These are phyloP conservation scores for Phacellophora camtschatica DNA, from an alignment of 30 jellyfish, hydroid and myxozoan species.

Conservation along the genomic window DNA sequence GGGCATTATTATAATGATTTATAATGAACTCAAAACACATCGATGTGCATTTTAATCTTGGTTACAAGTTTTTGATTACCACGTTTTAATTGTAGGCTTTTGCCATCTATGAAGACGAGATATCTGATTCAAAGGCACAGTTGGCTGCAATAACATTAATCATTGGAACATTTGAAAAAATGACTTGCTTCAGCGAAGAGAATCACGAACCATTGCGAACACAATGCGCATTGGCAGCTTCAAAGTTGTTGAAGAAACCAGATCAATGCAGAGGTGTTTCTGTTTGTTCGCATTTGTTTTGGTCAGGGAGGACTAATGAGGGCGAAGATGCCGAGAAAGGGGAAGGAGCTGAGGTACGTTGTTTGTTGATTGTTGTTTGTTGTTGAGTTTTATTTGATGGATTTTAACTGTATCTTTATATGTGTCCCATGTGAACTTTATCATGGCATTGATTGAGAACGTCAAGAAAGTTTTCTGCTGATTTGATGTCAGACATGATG, in stretches of 20 bases:
- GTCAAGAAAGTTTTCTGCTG: too few relatives aligned
- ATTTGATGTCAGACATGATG: too few relatives aligned
- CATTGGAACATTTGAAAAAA: slow-evolving; percentile 94
- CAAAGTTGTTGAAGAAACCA: slow-evolving; percentile 91
- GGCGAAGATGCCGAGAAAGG: slow-evolving; percentile 85
- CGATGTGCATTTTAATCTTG: neutral
- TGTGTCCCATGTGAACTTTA: neutral
- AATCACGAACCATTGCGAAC: slow-evolving; percentile 99
- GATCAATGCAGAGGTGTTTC: slow-evolving; percentile 99
- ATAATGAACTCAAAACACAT: neutral
- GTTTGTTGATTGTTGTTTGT: neutral
- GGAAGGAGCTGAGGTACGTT: slow-evolving; percentile 69
- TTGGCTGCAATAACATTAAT: slow-evolving; percentile 96
- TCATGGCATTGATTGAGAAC: too few relatives aligned
- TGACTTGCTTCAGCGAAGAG: slow-evolving; percentile 93
- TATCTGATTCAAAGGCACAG: slow-evolving; percentile 98
- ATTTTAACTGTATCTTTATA: too few relatives aligned
- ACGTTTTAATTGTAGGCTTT: slow-evolving; percentile 94
- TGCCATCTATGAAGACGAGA: slow-evolving; percentile 98
- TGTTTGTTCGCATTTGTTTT: slow-evolving; percentile 94
- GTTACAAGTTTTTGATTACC: neutral
- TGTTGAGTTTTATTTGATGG: too few relatives aligned
- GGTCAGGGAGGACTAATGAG: slow-evolving; percentile 96
- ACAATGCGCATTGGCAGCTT: slow-evolving; percentile 99
- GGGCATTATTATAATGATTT: too few relatives aligned